A percentile compares a stretch with the other conserved stretches of the same genome.
Evolutionary conservation across 2,888 invertebrate species (phyloP).

Genomic region (Cataglyphis albicans): DNA sequence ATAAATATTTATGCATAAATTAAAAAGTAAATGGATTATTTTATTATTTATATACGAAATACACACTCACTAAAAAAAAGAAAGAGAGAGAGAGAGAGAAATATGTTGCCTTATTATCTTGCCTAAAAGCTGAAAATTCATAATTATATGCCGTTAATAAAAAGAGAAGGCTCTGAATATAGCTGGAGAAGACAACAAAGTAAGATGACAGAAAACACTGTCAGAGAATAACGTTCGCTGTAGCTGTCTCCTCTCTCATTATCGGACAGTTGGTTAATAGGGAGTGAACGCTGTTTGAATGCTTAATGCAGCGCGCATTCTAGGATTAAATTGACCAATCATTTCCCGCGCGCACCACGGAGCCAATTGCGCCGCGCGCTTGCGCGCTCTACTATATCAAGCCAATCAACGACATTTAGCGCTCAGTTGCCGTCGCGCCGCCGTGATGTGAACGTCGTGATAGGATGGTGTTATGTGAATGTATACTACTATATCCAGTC

Average conservation of each 20-base stretch:
- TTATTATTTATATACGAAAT: neutral
- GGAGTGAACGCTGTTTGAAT: constrained; percentile 85
- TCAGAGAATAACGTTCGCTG: constrained; percentile 61
- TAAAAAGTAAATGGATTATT: neutral
- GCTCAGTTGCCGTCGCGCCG: constrained; percentile 87
- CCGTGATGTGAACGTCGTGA: constrained; percentile 82
- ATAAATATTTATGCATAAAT: neutral
- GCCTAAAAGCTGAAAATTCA: neutral
- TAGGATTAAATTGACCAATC: constrained; percentile 86
- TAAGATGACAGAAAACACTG: constrained; percentile 25
- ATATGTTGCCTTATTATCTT: neutral
- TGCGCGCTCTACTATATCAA: constrained; percentile 89
- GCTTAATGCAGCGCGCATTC: constrained; percentile 84
- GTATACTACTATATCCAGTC: constrained; percentile 44
- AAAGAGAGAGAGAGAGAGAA: neutral
- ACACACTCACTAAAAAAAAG: too few species aligned
- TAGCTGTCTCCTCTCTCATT: constrained; percentile 71
- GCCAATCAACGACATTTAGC: constrained; percentile 89
- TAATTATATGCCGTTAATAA: neutral
- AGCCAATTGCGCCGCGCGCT: constrained; percentile 88
- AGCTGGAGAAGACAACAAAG: neutral
- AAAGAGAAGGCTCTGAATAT: neutral
- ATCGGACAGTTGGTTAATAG: constrained; percentile 81
- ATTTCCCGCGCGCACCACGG: constrained; percentile 85
- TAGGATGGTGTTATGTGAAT: constrained; percentile 3